Evolutionary conservation across 1,140 invertebrate species (phyloP).

Genomic region (Solenopsis fugax): DNA sequence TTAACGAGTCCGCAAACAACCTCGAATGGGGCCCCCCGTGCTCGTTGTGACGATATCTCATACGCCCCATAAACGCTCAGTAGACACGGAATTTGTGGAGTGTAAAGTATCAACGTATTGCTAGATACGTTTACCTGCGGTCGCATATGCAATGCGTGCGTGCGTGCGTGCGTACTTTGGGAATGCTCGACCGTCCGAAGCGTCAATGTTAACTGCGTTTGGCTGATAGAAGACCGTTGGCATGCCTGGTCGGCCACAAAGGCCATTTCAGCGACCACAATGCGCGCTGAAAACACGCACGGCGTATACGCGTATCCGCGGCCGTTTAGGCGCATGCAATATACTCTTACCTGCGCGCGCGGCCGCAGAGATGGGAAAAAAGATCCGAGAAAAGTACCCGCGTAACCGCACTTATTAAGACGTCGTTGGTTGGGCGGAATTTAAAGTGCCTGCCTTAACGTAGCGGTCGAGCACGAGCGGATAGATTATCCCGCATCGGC

Average conservation of each 20-base stretch:
- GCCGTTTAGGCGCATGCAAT: conserved; percentile 77
- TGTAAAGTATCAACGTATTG: conserved; percentile 62
- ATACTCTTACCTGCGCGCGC: conserved; percentile 74
- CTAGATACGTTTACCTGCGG: conserved; percentile 54
- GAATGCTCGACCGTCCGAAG: conserved; percentile 40
- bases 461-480: conserved; percentile 74
- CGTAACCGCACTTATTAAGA: conserved; percentile 86
- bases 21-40: not conserved
- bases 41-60: conserved; percentile 41
- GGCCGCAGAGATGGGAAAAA: conserved; percentile 72
- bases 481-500: conserved; percentile 46
- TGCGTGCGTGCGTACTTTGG: conserved; percentile 52
- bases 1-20: conserved; percentile 70
- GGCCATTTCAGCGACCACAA: conserved; percentile 84
- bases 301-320: conserved; percentile 61
- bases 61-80: conserved; percentile 51
- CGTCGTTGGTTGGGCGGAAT: conserved; percentile 83
- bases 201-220: conserved; percentile 81
- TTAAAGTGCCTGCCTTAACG: conserved; percentile 77
- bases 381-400: conserved; percentile 69
- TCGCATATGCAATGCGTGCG: conserved; percentile 31
- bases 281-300: conserved; percentile 78
- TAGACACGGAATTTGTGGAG: conserved; percentile 59
- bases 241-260: conserved; percentile 81
- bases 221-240: conserved; percentile 79